Conservation (phyloP, 2,888 invertebrate genomes). For the Tipula confusa region DNA sequence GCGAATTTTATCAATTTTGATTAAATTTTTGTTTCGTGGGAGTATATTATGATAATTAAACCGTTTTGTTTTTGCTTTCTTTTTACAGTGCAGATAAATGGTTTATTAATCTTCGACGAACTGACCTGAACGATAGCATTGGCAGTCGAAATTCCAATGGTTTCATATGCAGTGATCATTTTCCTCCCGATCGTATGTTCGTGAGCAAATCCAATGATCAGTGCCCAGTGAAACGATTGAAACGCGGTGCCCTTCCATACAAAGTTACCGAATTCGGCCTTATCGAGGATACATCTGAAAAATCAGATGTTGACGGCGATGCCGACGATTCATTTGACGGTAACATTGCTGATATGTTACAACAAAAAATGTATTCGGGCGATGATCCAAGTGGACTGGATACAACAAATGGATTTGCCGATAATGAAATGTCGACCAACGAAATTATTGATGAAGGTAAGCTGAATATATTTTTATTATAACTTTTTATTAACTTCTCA, state of each 20-base stretch:
- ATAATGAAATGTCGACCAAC: not conserved
- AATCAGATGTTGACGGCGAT: not conserved
- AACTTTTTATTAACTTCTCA: not conserved
- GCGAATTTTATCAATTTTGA: not conserved
- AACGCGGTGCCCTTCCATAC: not conserved
- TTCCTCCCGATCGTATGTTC: not conserved
- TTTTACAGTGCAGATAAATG: not conserved
- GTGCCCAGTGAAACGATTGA: not conserved
- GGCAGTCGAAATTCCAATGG: no score
- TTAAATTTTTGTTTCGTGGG: not conserved
- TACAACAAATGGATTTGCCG: not conserved
- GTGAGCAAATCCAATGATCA: not conserved
- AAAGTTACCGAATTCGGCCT: not conserved
- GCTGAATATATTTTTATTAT: not conserved
- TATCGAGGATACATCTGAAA: not conserved
- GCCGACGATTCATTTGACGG: not conserved
- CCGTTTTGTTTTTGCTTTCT: not conserved
- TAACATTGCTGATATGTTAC: not conserved
- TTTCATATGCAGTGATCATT: slow-evolving; percentile 26
- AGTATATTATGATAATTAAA: not conserved
- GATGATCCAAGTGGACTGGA: not conserved
- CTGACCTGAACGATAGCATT: not conserved
- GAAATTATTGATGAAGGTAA: slow-evolving; percentile 7
- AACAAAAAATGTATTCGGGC: not conserved
- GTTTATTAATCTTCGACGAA: not conserved